Evolutionary conservation across 2,888 invertebrate genomes (phyloP).

Genomic region (Drosophila siamana): DNA sequence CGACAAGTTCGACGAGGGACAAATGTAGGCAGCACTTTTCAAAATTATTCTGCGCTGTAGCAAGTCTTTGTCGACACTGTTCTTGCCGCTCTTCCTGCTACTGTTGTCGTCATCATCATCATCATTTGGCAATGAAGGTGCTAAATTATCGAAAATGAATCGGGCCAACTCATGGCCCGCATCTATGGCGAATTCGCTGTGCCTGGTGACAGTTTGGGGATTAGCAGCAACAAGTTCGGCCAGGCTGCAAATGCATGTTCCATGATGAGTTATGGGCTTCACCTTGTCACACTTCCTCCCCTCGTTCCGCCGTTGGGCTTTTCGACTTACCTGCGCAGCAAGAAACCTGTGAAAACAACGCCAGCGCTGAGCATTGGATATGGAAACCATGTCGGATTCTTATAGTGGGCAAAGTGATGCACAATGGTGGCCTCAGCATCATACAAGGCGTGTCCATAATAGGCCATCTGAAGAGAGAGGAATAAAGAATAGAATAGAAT

Average conservation of each 20-base stretch:
- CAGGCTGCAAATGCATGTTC: slow-evolving; percentile 60
- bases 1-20: slow-evolving; percentile 65
- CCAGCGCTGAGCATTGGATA: slow-evolving; percentile 94
- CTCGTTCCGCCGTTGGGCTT: no score
- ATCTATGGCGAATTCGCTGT: slow-evolving; percentile 90
- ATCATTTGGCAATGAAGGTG: slow-evolving; percentile 50
- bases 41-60: slow-evolving; percentile 80
- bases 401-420: slow-evolving; percentile 94
- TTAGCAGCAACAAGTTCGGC: slow-evolving; percentile 66
- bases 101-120: slow-evolving; percentile 7
- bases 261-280: slow-evolving; percentile 54
- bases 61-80: slow-evolving; percentile 34
- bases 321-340: slow-evolving; percentile 89
- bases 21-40: slow-evolving; percentile 82
- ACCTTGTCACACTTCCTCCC: not conserved
- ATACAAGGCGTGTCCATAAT: slow-evolving; percentile 89
- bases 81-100: slow-evolving; percentile 13
- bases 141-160: slow-evolving; percentile 87
- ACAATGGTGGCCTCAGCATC: slow-evolving; percentile 95
- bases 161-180: slow-evolving; percentile 90
- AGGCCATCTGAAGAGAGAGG: slow-evolving; percentile 52
- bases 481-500: not conserved
- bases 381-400: slow-evolving; percentile 90
- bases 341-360: slow-evolving; percentile 89
- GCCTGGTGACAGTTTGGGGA: slow-evolving; percentile 58